phyloP scores from a whole-genome alignment of 1,140 invertebrate species.

The Tetramorium parvispinum region DNA sequence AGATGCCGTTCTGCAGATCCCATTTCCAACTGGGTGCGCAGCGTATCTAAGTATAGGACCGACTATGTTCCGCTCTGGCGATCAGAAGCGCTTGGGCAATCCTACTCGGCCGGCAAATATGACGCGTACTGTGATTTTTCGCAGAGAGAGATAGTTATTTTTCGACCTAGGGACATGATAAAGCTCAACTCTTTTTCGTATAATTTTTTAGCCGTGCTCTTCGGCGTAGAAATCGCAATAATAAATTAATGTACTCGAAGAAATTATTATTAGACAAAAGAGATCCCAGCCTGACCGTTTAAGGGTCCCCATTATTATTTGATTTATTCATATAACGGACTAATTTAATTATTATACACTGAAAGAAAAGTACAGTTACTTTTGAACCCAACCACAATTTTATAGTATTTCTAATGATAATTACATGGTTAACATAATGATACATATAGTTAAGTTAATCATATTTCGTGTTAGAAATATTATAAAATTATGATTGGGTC shows the following conservation, averaged over 20 bases:
- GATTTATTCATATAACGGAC: no score
- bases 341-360: no score
- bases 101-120: slow-evolving; percentile 44
- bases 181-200: neutral
- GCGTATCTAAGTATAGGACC: slow-evolving; percentile 64
- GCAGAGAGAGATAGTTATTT: neutral
- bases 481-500: no score
- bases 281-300: no score
- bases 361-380: no score
- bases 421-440: no score
- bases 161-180: neutral
- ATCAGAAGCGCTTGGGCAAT: slow-evolving; percentile 60
- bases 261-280: no score
- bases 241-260: neutral
- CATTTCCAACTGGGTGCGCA: slow-evolving; percentile 71
- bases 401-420: no score
- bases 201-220: neutral
- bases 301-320: no score
- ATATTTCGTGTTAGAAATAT: no score
- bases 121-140: slow-evolving; percentile 28
- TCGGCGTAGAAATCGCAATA: neutral
- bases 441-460: no score
- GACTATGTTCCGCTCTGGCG: slow-evolving; percentile 73
- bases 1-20: slow-evolving; percentile 67
- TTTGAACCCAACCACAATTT: no score